These are phyloP conservation scores for Callimico goeldii DNA, from an alignment of 2,797 vertebrate genomes.

Conservation along the genomic window DNA sequence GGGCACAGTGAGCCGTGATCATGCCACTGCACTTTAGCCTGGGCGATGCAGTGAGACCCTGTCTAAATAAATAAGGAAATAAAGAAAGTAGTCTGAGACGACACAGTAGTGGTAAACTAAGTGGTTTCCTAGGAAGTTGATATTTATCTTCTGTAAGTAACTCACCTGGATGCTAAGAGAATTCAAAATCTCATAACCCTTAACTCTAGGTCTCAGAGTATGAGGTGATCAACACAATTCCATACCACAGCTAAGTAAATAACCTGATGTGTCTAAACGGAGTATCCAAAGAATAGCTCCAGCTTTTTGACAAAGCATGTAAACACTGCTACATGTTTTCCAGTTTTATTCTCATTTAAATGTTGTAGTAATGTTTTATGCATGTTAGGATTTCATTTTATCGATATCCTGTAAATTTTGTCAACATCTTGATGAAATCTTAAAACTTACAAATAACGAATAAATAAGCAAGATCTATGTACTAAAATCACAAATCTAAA, in stretches of 20 bases:
- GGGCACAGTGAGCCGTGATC: not conserved
- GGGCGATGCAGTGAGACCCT: not conserved
- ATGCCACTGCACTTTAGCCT: not conserved
- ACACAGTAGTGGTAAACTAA: not conserved
- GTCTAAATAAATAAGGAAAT: not conserved
- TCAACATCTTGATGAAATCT: not conserved
- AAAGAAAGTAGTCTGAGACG: not conserved
- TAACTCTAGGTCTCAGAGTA: not conserved
- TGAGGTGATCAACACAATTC: not conserved
- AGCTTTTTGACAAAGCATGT: not conserved
- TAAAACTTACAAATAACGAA: conserved; percentile 6
- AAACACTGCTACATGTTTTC: not conserved
- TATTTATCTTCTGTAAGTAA: not conserved
- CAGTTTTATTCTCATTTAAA: not conserved
- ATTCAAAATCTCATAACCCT: not conserved
- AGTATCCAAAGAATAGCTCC: not conserved
- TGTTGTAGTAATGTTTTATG: not conserved
- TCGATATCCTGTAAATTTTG: not conserved
- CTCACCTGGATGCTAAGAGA: not conserved
- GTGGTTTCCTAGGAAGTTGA: not conserved
- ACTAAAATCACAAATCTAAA: not conserved
- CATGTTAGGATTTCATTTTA: not conserved
- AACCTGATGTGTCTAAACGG: not conserved
- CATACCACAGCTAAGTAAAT: not conserved
- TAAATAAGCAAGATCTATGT: not conserved